A percentile compares a stretch with the other conserved stretches of the same genome.
These are phyloP conservation scores for Scrobipalpa atriplicella DNA, from an alignment of 2,888 invertebrate species.

Conservation along the genomic window DNA sequence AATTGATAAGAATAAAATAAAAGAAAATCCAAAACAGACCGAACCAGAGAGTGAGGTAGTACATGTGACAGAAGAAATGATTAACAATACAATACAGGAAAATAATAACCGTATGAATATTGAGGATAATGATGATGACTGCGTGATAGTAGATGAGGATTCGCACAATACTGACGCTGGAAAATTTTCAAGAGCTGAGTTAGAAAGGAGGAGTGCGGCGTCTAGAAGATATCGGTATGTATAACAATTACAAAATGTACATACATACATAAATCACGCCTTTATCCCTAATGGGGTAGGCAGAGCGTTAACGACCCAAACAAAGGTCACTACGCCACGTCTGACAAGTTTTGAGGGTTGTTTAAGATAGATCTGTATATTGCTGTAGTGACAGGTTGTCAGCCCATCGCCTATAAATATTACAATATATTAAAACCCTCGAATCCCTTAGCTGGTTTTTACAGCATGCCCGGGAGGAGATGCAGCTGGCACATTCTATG, in stretches of 20 bases:
- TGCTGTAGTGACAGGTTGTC: too few species aligned
- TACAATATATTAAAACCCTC: background rate
- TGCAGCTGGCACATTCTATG: too few species aligned
- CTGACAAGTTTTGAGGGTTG: too few species aligned
- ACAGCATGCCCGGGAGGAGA: too few species aligned
- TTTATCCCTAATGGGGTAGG: too few species aligned
- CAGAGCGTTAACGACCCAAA: too few species aligned
- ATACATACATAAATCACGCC: too few species aligned
- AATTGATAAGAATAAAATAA: background rate
- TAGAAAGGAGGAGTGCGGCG: constrained; percentile 62
- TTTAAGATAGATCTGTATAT: too few species aligned
- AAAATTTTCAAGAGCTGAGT: constrained; percentile 37
- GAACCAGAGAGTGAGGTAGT: background rate
- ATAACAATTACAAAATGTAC: background rate
- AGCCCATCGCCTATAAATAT: too few species aligned
- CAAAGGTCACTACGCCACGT: too few species aligned
- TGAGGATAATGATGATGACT: constrained; percentile 29
- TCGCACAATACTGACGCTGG: constrained; percentile 21
- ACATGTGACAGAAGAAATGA: background rate
- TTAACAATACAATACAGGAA: background rate
- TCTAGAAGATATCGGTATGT: constrained; percentile 56
- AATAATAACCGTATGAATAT: background rate
- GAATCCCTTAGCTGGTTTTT: background rate
- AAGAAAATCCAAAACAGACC: background rate
- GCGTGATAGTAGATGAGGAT: constrained; percentile 21